Conservation (phyloP, 2,888 invertebrate genomes). For the Acrobasis suavella region DNA sequence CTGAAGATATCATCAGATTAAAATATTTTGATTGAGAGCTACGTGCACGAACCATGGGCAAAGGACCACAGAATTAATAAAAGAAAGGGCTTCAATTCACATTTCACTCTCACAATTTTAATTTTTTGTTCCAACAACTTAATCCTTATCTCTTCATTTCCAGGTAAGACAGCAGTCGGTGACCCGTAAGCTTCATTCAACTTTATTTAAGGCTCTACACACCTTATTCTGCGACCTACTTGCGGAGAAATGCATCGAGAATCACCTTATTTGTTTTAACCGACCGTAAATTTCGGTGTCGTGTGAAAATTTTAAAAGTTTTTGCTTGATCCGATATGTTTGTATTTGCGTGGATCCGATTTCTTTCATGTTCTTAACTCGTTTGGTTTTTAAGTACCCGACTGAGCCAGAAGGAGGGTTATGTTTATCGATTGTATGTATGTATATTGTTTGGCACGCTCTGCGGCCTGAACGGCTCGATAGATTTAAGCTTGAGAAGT, state of each 20-base stretch:
- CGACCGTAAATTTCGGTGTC: constrained; percentile 53
- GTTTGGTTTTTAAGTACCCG: too few relatives aligned
- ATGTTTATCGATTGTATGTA: too few relatives aligned
- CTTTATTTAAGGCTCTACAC: constrained; percentile 24
- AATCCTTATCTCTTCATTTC: constrained; percentile 31
- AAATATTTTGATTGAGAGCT: too few relatives aligned
- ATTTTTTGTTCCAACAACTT: not conserved
- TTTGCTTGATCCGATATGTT: constrained; percentile 24
- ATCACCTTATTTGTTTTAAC: constrained; percentile 54
- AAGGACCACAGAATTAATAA: too few relatives aligned
- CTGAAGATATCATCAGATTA: too few relatives aligned
- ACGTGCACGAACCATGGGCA: too few relatives aligned
- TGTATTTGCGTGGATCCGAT: not conserved
- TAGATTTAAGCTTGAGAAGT: too few relatives aligned
- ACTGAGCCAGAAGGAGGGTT: too few relatives aligned
- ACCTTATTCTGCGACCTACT: constrained; percentile 48
- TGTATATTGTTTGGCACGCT: too few relatives aligned
- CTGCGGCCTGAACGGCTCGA: too few relatives aligned
- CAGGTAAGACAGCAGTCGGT: constrained; percentile 38
- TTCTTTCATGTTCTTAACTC: not conserved
- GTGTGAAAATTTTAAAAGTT: constrained; percentile 45
- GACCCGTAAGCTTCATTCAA: constrained; percentile 1
- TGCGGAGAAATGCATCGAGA: constrained; percentile 43
- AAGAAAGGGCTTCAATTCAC: too few relatives aligned
- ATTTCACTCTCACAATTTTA: too few relatives aligned